phyloP scores from a whole-genome alignment of 2,888 invertebrate species.

The Adineta ricciae region DNA sequence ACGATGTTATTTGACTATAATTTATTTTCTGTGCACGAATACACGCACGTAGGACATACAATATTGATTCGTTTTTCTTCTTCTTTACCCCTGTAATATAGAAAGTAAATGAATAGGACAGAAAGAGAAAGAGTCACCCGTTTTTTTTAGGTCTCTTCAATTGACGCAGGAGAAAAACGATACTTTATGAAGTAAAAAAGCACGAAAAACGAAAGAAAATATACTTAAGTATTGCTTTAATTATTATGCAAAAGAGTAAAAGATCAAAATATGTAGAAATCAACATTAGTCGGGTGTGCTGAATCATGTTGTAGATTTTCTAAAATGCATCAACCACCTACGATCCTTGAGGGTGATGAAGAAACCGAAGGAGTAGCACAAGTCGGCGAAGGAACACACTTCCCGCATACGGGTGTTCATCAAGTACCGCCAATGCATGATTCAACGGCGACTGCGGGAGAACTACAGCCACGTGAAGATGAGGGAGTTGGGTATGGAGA shows the following conservation, averaged over 20 bases:
- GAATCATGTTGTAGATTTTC: neutral
- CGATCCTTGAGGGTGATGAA: conserved; percentile 16
- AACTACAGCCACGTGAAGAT: neutral
- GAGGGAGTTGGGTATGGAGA: neutral
- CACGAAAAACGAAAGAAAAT: neutral
- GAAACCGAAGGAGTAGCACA: neutral
- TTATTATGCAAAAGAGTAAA: neutral
- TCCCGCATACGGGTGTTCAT: neutral
- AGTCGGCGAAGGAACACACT: neutral
- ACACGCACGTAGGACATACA: neutral
- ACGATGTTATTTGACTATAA: neutral
- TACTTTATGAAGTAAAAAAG: neutral
- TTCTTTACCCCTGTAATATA: neutral
- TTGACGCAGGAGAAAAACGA: neutral
- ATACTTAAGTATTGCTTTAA: neutral
- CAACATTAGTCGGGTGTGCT: neutral
- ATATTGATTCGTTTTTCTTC: neutral
- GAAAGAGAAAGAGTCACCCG: neutral
- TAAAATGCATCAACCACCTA: conserved; percentile 17
- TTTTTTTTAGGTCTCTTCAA: neutral
- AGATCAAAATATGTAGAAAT: neutral
- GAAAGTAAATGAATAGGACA: neutral
- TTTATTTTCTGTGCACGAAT: neutral
- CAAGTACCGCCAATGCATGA: neutral
- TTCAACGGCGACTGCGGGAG: neutral